phyloP scores from a whole-genome alignment of 2,888 invertebrate species.

The Tipula unca region DNA sequence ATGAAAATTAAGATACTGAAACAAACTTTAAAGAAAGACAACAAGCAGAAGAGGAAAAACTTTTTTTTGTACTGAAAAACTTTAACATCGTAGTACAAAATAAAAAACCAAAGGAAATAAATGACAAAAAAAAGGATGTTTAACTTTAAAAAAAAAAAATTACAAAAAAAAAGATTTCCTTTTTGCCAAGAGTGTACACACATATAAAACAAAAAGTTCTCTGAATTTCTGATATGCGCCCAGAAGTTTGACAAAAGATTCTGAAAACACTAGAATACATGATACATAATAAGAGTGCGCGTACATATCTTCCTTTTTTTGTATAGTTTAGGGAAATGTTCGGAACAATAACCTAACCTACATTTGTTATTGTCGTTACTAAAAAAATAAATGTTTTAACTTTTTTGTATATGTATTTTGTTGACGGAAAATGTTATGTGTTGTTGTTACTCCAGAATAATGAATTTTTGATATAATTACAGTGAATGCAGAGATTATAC shows the following conservation, averaged over 20 bases:
- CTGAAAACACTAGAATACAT: background rate
- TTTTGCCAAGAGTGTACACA: background rate
- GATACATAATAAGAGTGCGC: background rate
- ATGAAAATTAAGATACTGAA: slow-evolving; percentile 2
- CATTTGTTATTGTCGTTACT: background rate
- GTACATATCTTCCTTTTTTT: background rate
- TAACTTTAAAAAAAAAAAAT: background rate
- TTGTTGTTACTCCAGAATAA: background rate
- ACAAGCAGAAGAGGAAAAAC: background rate
- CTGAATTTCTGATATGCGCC: background rate
- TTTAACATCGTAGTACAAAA: background rate
- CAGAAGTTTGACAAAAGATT: background rate
- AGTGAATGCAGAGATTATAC: background rate
- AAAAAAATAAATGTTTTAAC: background rate
- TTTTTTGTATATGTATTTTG: background rate
- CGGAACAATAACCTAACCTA: background rate
- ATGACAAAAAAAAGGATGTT: slow-evolving; percentile 1
- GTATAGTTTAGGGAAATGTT: background rate
- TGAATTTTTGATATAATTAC: background rate
- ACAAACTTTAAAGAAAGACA: background rate
- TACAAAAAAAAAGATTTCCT: background rate
- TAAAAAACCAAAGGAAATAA: background rate
- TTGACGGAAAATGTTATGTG: background rate
- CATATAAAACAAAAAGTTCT: background rate
- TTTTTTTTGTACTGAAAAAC: background rate